These are phyloP conservation scores for Smutsia gigantea DNA, from an alignment of 2,797 vertebrate genomes.

Conservation along the genomic window DNA sequence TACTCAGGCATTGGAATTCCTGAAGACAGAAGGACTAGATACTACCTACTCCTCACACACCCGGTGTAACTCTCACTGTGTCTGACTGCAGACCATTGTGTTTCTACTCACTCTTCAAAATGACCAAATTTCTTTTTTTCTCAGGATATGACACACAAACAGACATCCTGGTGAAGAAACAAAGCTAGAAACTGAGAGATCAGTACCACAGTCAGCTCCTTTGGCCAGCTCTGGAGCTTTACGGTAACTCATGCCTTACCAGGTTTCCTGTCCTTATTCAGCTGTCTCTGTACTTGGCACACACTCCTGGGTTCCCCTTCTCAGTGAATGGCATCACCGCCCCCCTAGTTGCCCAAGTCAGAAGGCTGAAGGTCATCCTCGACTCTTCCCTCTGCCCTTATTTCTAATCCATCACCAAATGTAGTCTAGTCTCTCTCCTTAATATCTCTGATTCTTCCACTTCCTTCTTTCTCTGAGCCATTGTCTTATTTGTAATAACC, in stretches of 20 bases:
- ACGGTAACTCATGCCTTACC: background rate
- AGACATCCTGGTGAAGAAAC: background rate
- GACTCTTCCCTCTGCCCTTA: background rate
- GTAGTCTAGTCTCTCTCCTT: background rate
- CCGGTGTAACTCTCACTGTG: background rate
- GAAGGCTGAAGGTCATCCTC: background rate
- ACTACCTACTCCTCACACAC: background rate
- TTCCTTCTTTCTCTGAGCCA: background rate
- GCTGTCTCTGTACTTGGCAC: background rate
- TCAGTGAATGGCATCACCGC: background rate
- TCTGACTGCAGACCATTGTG: background rate
- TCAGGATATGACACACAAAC: background rate
- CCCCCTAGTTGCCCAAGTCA: background rate
- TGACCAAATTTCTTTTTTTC: background rate
- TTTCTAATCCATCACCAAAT: background rate
- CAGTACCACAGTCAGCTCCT: background rate
- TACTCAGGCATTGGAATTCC: constrained; percentile 37
- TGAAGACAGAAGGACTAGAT: background rate
- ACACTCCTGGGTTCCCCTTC: background rate
- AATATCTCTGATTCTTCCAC: background rate
- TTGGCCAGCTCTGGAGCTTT: background rate
- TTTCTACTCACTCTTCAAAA: background rate
- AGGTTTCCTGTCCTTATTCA: background rate
- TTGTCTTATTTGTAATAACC: background rate
- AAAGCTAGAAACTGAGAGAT: background rate